phyloP scores from a whole-genome alignment of 2,113 vertebrate genomes.

The Thinocorus orbignyianus region DNA sequence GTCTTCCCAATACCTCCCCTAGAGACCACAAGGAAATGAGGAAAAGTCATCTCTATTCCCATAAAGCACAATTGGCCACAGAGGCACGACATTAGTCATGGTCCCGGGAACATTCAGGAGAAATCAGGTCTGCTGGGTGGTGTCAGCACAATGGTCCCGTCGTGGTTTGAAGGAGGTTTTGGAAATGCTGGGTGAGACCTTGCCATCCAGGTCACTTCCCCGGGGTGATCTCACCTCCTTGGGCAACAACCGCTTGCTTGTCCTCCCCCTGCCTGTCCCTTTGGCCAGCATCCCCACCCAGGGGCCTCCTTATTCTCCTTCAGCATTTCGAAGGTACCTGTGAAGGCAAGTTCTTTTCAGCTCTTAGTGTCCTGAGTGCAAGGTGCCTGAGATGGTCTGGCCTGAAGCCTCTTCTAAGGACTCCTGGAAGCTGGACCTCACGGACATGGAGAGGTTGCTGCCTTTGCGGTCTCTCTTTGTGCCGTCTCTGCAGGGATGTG shows the following conservation, averaged over 20 bases:
- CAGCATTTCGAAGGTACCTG: not conserved
- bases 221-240: not conserved
- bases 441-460: not conserved
- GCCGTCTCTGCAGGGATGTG: not conserved
- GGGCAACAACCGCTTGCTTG: too few relatives aligned
- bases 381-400: not conserved
- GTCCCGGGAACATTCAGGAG: not conserved
- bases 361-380: not conserved
- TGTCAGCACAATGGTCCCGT: not conserved
- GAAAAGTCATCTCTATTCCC: not conserved
- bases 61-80: not conserved
- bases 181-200: too few relatives aligned
- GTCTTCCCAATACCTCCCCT: not conserved
- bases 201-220: not conserved
- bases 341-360: not conserved
- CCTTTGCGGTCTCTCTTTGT: not conserved
- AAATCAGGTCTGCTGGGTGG: not conserved
- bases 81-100: rapidly evolving
- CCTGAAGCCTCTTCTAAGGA: not conserved
- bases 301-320: not conserved
- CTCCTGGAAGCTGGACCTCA: not conserved
- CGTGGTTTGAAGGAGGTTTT: not conserved
- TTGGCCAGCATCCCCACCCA: rapidly evolving
- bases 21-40: not conserved
- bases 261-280: not conserved